Conservation (phyloP, 2,797 vertebrate genomes). For the Micromesistius poutassou region DNA sequence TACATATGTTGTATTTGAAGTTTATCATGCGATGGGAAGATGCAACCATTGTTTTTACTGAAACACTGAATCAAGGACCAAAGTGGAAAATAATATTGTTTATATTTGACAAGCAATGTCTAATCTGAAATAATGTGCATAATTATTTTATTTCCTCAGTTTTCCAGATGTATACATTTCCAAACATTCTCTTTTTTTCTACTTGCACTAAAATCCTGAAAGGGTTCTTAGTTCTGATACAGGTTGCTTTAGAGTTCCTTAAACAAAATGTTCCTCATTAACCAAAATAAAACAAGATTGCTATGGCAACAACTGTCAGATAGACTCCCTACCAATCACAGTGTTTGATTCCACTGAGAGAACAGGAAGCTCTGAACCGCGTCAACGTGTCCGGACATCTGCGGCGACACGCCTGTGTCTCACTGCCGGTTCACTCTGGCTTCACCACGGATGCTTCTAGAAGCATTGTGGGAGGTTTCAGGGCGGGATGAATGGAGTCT, state of each 20-base stretch:
- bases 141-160: neutral
- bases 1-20: neutral
- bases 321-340: neutral
- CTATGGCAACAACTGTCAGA: neutral
- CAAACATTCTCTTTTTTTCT: neutral
- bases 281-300: neutral
- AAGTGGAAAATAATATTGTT: neutral
- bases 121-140: neutral
- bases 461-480: slow-evolving; percentile 46
- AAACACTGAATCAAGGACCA: neutral
- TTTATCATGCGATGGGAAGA: neutral
- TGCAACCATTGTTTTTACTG: neutral
- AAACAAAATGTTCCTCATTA: neutral
- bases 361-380: too few relatives aligned
- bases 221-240: neutral
- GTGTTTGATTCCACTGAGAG: neutral
- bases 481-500: slow-evolving; percentile 27
- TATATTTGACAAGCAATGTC: neutral
- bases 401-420: neutral
- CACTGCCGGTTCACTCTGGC: neutral
- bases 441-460: slow-evolving; percentile 15
- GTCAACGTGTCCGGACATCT: neutral
- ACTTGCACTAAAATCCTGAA: neutral
- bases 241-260: neutral
- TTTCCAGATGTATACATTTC: neutral